Percentiles rank a stretch among this genome's conserved stretches.
Evolutionary conservation across 2,113 vertebrate species (phyloP).

Genomic region (Xiphophorus maculatus): DNA sequence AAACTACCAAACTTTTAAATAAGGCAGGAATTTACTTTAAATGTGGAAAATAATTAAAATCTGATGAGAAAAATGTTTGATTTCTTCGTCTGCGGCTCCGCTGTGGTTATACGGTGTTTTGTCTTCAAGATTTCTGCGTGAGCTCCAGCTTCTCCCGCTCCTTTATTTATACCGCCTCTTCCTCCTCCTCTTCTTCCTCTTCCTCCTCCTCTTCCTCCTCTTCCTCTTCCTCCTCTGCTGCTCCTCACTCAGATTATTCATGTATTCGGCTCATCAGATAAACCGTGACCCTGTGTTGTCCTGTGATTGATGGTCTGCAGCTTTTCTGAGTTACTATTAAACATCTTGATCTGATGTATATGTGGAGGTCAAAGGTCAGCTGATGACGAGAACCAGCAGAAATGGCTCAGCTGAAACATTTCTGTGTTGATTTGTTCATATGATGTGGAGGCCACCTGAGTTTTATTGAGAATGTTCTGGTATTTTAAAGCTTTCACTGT

Average conservation of each 20-base stretch:
- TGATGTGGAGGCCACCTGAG: no score
- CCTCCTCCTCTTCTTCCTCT: constrained; percentile 15
- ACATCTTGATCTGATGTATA: constrained; percentile 3
- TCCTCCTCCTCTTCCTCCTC: constrained; percentile 21
- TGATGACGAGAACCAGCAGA: constrained; percentile 6
- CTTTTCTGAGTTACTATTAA: constrained; percentile 30
- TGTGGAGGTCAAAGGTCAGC: constrained; percentile 36
- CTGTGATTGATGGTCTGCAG: constrained; percentile 41
- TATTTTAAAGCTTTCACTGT: no score
- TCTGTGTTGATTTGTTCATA: no score
- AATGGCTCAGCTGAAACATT: no score
- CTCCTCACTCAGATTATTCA: constrained; percentile 36
- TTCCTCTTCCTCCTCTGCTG: constrained; percentile 12
- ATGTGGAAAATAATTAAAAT: not conserved
- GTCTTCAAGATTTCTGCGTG: not conserved
- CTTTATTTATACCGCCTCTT: constrained; percentile 45
- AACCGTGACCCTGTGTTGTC: not conserved
- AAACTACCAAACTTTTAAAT: not conserved
- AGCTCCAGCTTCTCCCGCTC: not conserved
- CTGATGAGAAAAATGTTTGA: not conserved
- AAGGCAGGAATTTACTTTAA: constrained; percentile 23
- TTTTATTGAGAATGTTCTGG: no score
- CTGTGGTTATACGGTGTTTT: not conserved
- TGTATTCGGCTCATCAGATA: constrained; percentile 36
- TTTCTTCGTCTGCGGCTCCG: constrained; percentile 13